Conservation (phyloP, 1,140 invertebrate genomes). For the Riptortus pedestris region DNA sequence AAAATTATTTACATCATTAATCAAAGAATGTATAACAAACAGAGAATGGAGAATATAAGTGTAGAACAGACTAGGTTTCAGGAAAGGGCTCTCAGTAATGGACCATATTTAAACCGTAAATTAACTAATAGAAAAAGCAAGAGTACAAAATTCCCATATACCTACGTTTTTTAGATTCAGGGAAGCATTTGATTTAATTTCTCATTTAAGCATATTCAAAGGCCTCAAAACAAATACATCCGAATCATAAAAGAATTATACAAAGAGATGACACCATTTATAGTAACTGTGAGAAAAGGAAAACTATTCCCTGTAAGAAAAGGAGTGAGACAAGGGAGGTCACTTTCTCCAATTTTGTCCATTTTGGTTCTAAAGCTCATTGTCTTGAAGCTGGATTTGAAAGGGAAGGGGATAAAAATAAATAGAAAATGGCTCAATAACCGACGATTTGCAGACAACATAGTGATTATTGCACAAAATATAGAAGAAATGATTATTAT, state of each 20-base stretch:
- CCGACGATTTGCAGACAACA: not conserved
- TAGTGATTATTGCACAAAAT: not conserved
- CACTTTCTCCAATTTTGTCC: too few relatives aligned
- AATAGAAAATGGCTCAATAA: not conserved
- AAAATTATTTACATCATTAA: not conserved
- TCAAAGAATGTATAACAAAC: not conserved
- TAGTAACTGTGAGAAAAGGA: too few relatives aligned
- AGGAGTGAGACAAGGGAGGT: too few relatives aligned
- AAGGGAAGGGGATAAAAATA: not conserved
- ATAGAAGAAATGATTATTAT: not conserved
- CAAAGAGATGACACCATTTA: too few relatives aligned
- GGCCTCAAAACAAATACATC: not conserved
- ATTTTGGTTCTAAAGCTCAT: not conserved
- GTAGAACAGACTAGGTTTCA: too few relatives aligned
- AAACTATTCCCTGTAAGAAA: too few relatives aligned
- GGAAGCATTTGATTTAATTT: not conserved
- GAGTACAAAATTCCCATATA: conserved; percentile 15
- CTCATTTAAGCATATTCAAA: not conserved
- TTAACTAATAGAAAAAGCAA: conserved; percentile 17
- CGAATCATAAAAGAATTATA: too few relatives aligned
- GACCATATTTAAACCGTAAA: conserved; percentile 22
- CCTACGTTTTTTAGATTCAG: conserved; percentile 6
- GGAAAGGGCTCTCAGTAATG: conserved; percentile 30
- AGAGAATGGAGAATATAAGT: conserved; percentile 13
- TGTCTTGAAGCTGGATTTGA: not conserved